phyloP scores from a whole-genome alignment of 2,113 vertebrate genomes.

The Aphyosemion australe region DNA sequence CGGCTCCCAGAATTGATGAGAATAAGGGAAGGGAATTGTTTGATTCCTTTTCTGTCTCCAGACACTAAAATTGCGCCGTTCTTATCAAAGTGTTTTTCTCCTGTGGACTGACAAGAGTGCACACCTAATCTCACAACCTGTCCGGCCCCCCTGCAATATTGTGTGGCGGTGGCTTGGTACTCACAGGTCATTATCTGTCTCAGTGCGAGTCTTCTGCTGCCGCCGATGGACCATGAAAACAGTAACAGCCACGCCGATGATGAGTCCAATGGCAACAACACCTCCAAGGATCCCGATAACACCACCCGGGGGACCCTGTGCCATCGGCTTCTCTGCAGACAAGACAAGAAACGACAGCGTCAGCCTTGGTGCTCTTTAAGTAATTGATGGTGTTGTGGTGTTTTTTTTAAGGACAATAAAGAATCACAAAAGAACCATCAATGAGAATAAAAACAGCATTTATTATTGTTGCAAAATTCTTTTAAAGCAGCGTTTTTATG shows the following conservation, averaged over 20 bases:
- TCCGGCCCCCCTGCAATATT: slow-evolving; percentile 50
- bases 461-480: neutral
- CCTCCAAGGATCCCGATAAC: slow-evolving; percentile 85
- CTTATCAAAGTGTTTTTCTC: slow-evolving; percentile 45
- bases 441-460: slow-evolving; percentile 6
- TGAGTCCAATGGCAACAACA: slow-evolving; percentile 80
- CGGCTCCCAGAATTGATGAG: slow-evolving; percentile 9
- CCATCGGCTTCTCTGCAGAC: slow-evolving; percentile 87
- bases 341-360: slow-evolving; percentile 56
- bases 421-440: slow-evolving; percentile 1
- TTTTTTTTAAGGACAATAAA: slow-evolving; percentile 1
- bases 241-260: slow-evolving; percentile 80
- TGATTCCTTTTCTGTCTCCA: slow-evolving; percentile 9
- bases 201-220: slow-evolving; percentile 82
- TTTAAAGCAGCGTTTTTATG: neutral
- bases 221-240: slow-evolving; percentile 83
- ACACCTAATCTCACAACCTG: slow-evolving; percentile 57
- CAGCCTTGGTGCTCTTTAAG: slow-evolving; percentile 31
- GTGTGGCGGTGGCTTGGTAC: slow-evolving; percentile 67
- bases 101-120: slow-evolving; percentile 46
- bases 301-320: slow-evolving; percentile 82
- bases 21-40: slow-evolving; percentile 3
- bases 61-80: slow-evolving; percentile 29
- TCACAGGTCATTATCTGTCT: slow-evolving; percentile 85
- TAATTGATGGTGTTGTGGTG: slow-evolving; percentile 39